phyloP scores from a whole-genome alignment of 2,888 invertebrate genomes.

The Patella caerulea region DNA sequence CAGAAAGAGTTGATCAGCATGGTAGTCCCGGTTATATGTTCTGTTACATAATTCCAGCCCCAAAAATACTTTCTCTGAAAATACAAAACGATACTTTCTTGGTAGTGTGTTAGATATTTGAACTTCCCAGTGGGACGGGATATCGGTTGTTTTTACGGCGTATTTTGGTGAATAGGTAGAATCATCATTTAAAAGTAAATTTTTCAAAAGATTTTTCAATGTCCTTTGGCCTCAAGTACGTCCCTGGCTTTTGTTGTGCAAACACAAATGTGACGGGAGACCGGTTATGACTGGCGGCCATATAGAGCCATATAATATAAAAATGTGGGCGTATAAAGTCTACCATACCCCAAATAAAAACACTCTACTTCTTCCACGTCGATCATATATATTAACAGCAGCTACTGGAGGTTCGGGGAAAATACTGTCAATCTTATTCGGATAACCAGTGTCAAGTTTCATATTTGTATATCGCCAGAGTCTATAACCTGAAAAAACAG shows the following conservation, averaged over 20 bases:
- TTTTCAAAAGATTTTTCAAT: too few species aligned
- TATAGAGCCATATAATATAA: too few species aligned
- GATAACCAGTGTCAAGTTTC: conserved; percentile 46
- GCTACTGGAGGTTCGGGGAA: conserved; percentile 50
- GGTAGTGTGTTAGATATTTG: too few species aligned
- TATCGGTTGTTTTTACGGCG: too few species aligned
- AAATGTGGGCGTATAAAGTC: not conserved
- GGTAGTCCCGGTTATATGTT: conserved; percentile 14
- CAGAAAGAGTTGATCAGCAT: conserved; percentile 40
- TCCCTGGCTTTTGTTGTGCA: too few species aligned
- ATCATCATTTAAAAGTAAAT: too few species aligned
- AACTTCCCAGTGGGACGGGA: too few species aligned
- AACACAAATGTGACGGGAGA: too few species aligned
- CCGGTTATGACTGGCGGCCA: too few species aligned
- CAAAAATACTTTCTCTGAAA: conserved; percentile 51
- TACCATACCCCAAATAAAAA: conserved; percentile 59
- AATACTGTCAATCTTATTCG: conserved; percentile 30
- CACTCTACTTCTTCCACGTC: conserved; percentile 45
- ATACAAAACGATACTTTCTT: not conserved
- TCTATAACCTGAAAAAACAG: conserved; percentile 41
- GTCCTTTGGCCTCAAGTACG: too few species aligned
- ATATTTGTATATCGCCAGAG: conserved; percentile 60
- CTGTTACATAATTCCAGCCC: conserved; percentile 46
- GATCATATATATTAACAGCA: conserved; percentile 48
- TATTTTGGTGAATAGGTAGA: too few species aligned